Percentiles rank a stretch among this genome's conserved stretches.
Conservation (phyloP, 2,113 vertebrate species). For the Gambusia affinis region DNA sequence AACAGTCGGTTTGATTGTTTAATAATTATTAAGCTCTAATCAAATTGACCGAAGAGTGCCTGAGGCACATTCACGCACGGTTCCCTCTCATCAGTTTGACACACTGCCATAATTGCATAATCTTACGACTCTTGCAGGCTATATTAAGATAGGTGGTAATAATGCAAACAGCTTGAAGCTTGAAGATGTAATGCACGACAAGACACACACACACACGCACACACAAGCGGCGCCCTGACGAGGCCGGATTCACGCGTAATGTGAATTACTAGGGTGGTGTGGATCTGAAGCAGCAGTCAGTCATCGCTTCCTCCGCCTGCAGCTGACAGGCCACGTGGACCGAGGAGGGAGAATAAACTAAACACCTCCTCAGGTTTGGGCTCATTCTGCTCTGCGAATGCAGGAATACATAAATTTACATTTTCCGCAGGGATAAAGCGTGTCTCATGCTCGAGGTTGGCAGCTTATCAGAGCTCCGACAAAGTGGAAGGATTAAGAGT, state of each 20-base stretch:
- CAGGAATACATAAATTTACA: slow-evolving; percentile 7
- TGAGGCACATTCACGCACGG: neutral
- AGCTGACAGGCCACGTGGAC: slow-evolving; percentile 21
- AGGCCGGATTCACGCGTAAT: slow-evolving; percentile 36
- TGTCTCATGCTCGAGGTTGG: neutral
- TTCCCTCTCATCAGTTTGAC: slow-evolving; percentile 41
- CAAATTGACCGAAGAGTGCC: slow-evolving; percentile 19
- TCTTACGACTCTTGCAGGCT: slow-evolving; percentile 33
- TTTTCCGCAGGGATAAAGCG: neutral
- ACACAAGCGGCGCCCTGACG: slow-evolving; percentile 6
- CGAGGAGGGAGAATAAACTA: slow-evolving; percentile 23
- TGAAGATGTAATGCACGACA: slow-evolving; percentile 19
- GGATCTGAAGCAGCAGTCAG: slow-evolving; percentile 45
- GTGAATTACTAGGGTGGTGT: slow-evolving; percentile 64
- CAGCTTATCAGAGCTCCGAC: slow-evolving; percentile 16
- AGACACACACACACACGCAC: slow-evolving; percentile 8
- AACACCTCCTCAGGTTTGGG: slow-evolving; percentile 18
- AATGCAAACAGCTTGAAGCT: slow-evolving; percentile 40
- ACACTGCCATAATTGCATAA: slow-evolving; percentile 41
- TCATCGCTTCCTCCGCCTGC: slow-evolving; percentile 24
- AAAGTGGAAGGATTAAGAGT: slow-evolving; percentile 16
- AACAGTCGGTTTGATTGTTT: slow-evolving; percentile 23
- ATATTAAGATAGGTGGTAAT: slow-evolving; percentile 51
- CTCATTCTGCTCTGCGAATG: neutral
- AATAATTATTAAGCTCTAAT: slow-evolving; percentile 25